phyloP scores from a whole-genome alignment of 1,140 invertebrate genomes.

The Caenorhabditis inopinata region DNA sequence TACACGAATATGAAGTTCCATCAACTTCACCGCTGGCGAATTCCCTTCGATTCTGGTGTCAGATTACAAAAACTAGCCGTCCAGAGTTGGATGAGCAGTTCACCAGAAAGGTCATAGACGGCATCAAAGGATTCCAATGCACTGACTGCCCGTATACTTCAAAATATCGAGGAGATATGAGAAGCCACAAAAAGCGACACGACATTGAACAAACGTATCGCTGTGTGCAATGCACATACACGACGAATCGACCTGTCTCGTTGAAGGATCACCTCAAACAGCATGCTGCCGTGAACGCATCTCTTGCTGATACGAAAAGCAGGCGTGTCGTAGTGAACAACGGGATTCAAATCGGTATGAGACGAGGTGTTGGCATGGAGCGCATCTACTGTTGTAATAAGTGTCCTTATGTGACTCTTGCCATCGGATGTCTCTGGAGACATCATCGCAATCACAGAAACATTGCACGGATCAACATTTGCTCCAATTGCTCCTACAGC shows the following conservation, averaged over 20 bases:
- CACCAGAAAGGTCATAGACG: not conserved
- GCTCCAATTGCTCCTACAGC: slow-evolving; percentile 4
- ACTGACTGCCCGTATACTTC: not conserved
- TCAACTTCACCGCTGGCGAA: not conserved
- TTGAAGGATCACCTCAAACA: slow-evolving; percentile 13
- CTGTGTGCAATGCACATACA: slow-evolving; percentile 25
- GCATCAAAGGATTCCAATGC: not conserved
- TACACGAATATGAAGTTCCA: too few relatives aligned
- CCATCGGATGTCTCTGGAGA: not conserved
- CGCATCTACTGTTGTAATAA: not conserved
- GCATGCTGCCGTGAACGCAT: not conserved
- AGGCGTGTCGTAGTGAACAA: not conserved
- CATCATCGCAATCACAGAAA: not conserved
- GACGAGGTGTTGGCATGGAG: not conserved
- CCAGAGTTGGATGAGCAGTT: not conserved
- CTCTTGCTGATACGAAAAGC: not conserved
- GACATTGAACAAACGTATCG: not conserved
- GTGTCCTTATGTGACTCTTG: not conserved
- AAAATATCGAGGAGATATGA: slow-evolving; percentile 3
- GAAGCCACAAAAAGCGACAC: slow-evolving; percentile 1
- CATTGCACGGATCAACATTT: not conserved
- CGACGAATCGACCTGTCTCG: not conserved
- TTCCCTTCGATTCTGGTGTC: not conserved
- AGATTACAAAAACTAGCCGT: not conserved
- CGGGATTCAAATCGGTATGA: not conserved